Evolutionary conservation across 1,140 invertebrate genomes (phyloP), one percentile per base, ranked within the genome.

Genomic region (Ephestia elutella): DNA sequence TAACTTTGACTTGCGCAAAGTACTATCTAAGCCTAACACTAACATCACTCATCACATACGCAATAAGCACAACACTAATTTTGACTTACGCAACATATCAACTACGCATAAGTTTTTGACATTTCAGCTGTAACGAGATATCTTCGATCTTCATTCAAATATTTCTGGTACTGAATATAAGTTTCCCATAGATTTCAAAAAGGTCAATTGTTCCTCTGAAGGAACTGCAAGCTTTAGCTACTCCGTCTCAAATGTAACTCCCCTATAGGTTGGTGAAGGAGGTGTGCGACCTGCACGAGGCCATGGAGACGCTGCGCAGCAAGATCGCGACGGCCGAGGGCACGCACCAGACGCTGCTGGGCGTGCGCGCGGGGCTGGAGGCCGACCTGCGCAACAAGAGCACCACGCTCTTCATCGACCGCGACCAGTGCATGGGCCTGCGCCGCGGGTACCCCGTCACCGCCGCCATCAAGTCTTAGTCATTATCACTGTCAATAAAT

Each of bases 361-460:
- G 94, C 67, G 96, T 95, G 1, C 92, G 95, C 73, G 92, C 94
- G 44, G 91, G 91, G 57, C 89, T 99, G 17, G 97, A 98, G 87
- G 92, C 94, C 55, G 97, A 98, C 86, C 89, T 98, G 20, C 92
- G 95, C 44, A 91, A 95, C 70, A 99, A 98, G 90, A 93, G 96
- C 55, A 96, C 97, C 78, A 93, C 96, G 8, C 87, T 98, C 49
- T 97, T 97, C 80, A 97, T 98, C 63, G 97, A 99, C 89, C 90
- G 96, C 55, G 97, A 98, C 85, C 97, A 97, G 89, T 98, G 97
- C 78, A 92, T 96, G 87, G 95, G 96, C n/a, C 90, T 98, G 66
- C 90, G 97, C 57, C 92, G 96, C 58, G 95, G 95, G 8, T 98
- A 97, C 89, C 97, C 97, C 44, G 93, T 95, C 57, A 95, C 93